Evolutionary conservation across 2,113 vertebrate species (phyloP).

Genomic region (Ellobius talpinus): DNA sequence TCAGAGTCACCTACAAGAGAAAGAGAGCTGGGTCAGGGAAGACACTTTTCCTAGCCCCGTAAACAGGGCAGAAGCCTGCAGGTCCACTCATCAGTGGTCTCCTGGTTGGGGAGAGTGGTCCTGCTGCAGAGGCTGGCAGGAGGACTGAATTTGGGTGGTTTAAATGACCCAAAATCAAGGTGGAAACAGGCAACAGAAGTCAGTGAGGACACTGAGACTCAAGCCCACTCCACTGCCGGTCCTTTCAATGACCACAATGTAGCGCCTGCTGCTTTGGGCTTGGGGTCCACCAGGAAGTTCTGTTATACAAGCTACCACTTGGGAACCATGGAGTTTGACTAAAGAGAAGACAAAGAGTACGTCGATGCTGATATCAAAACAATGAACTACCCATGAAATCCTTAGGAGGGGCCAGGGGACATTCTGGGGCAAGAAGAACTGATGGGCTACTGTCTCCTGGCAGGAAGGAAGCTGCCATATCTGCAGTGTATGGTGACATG

Average conservation of each 20-base stretch:
- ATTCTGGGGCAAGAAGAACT: rapidly evolving
- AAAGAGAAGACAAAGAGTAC: neutral
- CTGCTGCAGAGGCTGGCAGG: neutral
- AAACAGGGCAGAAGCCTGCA: neutral
- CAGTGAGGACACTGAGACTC: neutral
- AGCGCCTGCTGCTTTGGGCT: rapidly evolving
- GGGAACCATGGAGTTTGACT: neutral
- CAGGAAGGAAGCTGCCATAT: neutral
- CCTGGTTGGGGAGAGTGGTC: neutral
- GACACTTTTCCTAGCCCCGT: rapidly evolving
- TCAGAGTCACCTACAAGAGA: constrained; percentile 89
- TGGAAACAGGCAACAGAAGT: neutral
- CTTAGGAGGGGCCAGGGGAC: neutral
- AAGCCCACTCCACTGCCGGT: rapidly evolving
- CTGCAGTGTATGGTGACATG: rapidly evolving
- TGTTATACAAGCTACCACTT: neutral
- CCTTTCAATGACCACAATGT: neutral
- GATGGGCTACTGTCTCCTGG: neutral
- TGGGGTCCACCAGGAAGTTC: too few species aligned
- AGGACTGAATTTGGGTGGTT: neutral
- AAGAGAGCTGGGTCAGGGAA: neutral
- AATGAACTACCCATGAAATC: neutral
- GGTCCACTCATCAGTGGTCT: too few species aligned
- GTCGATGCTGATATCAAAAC: neutral
- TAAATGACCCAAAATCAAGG: neutral